Evolutionary conservation across 2,888 invertebrate species (phyloP), one percentile per base, ranked within the genome.

Genomic region (Mantis religiosa): DNA sequence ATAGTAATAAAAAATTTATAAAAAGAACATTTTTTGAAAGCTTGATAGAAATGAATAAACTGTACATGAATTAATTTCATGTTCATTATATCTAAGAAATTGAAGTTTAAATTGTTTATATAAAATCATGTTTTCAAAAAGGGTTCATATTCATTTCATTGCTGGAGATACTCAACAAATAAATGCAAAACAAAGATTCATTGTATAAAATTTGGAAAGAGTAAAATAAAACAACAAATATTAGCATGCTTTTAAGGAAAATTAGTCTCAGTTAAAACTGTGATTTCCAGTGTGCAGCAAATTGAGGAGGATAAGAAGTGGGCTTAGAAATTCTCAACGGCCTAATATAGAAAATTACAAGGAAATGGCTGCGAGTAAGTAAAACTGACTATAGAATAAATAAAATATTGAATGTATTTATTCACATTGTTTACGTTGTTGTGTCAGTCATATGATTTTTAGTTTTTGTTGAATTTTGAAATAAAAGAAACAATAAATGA

Each of bases 401-500:
- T 12, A 27, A 28, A n/a, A 34, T 85, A 47, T 41, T 85, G 27
- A 85, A 47, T 85, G 28, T n/a, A 85, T 47, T 54, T 85, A 41
- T 27, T 28, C 47, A 47, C 25, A 85, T 85, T 85, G 85, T 85
- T 54, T 85, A n/a, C 41, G 84, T 41, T 84, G 47, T 85, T 85
- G 85, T 85, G 28, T 85, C 85, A 47, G 54, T 71, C 54, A 34
- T 15, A 41, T 47, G n/a, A 87, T 54, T 20, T 54, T 25, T 54
- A 9, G 28, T 82, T 28, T 87, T 82, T 82, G 28, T 81, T 87
- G 25, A 14, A n/a, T 34, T 87, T 82, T 34, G 41, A 87, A 47
- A 83, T 34, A 41, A 34, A 87, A 28, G 25, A 47, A 41, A 83
- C n/a, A 87, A 87, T 83, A 84, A 83, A 84, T 84, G 83, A 88